Percentiles rank a stretch among this genome's conserved stretches.
Evolutionary conservation across 2,888 invertebrate species (phyloP).

Genomic region (Ferrisia virgata): DNA sequence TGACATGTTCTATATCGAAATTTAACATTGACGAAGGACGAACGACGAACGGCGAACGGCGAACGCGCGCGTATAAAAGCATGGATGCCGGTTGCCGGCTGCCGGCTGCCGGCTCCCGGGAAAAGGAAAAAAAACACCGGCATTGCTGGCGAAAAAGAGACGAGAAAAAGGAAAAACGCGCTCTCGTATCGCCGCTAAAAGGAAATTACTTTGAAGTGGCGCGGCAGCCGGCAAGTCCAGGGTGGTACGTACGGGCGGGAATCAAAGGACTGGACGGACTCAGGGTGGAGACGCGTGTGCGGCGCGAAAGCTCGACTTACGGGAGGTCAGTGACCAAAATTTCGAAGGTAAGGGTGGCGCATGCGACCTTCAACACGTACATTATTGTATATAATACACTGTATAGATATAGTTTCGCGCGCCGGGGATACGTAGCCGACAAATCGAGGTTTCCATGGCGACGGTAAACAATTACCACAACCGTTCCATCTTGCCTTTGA

Average conservation of each 20-base stretch:
- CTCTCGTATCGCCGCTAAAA: neutral
- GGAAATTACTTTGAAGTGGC: conserved; percentile 10
- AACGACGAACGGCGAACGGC: neutral
- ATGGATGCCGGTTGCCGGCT: neutral
- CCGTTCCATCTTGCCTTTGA: conserved; percentile 45
- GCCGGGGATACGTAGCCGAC: neutral
- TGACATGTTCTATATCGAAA: neutral
- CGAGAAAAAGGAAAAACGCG: conserved; percentile 34
- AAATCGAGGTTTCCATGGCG: conserved; percentile 43
- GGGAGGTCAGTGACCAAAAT: conserved; percentile 44
- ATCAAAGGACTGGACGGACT: conserved; percentile 17
- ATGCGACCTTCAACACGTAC: conserved; percentile 35
- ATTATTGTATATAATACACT: neutral
- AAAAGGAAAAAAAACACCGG: neutral
- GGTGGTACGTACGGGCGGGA: neutral
- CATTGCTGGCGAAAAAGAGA: neutral
- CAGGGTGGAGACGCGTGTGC: conserved; percentile 6
- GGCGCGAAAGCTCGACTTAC: conserved; percentile 38
- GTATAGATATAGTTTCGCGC: neutral
- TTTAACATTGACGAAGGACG: conserved; percentile 41
- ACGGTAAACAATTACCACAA: conserved; percentile 47
- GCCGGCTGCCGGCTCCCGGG: conserved; percentile 9
- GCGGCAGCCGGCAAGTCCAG: neutral
- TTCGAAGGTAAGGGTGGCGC: conserved; percentile 18
- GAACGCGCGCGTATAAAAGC: neutral